These are phyloP conservation scores for Thera obeliscata DNA, from an alignment of 2,888 invertebrate species.

Conservation along the genomic window DNA sequence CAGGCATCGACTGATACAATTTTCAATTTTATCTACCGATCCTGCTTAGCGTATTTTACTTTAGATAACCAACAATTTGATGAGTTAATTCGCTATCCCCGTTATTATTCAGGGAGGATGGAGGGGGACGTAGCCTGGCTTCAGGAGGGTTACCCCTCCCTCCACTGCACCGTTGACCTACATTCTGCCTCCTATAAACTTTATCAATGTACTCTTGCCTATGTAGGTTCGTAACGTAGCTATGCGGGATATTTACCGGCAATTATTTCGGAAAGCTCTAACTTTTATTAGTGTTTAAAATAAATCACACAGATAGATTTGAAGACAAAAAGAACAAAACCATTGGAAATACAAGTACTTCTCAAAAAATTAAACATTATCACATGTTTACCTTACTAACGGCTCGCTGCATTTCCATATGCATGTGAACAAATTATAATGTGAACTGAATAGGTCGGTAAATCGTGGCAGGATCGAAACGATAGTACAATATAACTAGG, in stretches of 20 bases:
- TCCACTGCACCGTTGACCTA: conserved; percentile 78
- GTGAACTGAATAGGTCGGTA: conserved; percentile 30
- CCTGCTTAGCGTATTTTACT: background rate
- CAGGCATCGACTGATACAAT: no score
- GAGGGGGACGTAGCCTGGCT: conserved; percentile 47
- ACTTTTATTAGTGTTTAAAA: background rate
- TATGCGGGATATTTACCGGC: conserved; percentile 23
- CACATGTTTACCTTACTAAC: conserved; percentile 10
- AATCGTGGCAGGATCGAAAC: conserved; percentile 23
- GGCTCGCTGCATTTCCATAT: conserved; percentile 18
- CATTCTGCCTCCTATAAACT: conserved; percentile 57
- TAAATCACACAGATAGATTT: background rate
- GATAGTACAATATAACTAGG: background rate
- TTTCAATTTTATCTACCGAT: background rate
- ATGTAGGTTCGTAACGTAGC: conserved; percentile 7
- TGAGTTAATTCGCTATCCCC: conserved; percentile 42
- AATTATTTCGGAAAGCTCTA: background rate
- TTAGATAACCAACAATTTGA: conserved; percentile 10
- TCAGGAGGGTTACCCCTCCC: conserved; percentile 59
- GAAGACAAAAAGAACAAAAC: background rate
- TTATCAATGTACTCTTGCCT: conserved; percentile 31
- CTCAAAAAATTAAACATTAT: background rate
- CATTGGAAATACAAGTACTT: background rate
- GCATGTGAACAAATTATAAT: conserved; percentile 17
- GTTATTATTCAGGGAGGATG: conserved; percentile 35